phyloP scores from a whole-genome alignment of 2,797 vertebrate genomes.

The Bradypodion ventrale region DNA sequence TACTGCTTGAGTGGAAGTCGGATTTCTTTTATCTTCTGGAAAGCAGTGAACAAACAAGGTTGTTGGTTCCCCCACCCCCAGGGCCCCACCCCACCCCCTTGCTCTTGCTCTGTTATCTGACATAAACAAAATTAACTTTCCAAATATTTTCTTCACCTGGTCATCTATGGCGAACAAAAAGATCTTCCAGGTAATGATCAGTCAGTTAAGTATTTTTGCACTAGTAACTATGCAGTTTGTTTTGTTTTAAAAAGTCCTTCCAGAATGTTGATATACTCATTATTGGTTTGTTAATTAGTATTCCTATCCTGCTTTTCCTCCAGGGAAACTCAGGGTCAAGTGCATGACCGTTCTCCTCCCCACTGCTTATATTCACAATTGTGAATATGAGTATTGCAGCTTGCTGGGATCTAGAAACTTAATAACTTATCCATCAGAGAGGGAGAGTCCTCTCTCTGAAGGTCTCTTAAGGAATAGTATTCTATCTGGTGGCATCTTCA shows the following conservation, averaged over 20 bases:
- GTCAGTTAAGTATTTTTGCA: not conserved
- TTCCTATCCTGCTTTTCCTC: not conserved
- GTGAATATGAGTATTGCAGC: no score
- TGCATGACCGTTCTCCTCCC: not conserved
- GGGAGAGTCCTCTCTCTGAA: no score
- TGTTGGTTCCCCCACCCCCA: not conserved
- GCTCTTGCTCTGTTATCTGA: not conserved
- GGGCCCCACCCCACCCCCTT: not conserved
- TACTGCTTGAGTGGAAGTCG: constrained; percentile 62
- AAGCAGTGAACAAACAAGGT: not conserved
- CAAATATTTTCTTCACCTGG: not conserved
- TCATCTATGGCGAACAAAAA: not conserved
- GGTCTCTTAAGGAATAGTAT: no score
- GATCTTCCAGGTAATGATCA: not conserved
- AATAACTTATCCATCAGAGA: not conserved
- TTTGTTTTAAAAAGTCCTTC: not conserved
- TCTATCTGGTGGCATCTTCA: no score
- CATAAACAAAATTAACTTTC: not conserved
- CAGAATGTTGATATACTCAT: no score
- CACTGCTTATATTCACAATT: not conserved
- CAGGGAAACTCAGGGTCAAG: not conserved
- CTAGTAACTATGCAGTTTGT: not conserved
- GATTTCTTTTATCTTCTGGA: constrained; percentile 31
- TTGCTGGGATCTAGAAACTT: not conserved
- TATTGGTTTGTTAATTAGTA: no score